These are phyloP conservation scores for Eupithecia abbreviata DNA, from an alignment of 2,888 invertebrate genomes.

Conservation along the genomic window DNA sequence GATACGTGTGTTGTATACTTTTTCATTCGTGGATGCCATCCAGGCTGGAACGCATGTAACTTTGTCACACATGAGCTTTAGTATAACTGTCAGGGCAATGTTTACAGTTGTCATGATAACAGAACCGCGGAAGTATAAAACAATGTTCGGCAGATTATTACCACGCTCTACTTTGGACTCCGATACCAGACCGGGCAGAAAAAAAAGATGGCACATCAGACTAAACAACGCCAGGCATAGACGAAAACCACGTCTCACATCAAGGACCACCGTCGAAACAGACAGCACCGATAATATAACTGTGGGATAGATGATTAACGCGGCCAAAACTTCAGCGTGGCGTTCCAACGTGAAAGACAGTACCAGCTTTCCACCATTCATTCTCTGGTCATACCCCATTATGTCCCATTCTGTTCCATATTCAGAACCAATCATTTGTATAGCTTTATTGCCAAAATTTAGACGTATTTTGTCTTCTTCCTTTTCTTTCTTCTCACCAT, in stretches of 20 bases:
- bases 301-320: slow-evolving; percentile 55
- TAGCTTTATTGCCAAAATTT: slow-evolving; percentile 37
- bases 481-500: slow-evolving; percentile 38
- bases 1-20: slow-evolving; percentile 42
- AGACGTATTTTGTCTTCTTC: slow-evolving; percentile 37
- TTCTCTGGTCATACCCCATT: slow-evolving; percentile 48
- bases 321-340: slow-evolving; percentile 51
- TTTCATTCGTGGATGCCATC: slow-evolving; percentile 48
- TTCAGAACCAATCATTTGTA: slow-evolving; percentile 46
- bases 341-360: slow-evolving; percentile 58
- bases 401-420: slow-evolving; percentile 60
- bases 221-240: slow-evolving; percentile 52
- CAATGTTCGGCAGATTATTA: slow-evolving; percentile 51
- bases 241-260: slow-evolving; percentile 48
- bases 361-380: slow-evolving; percentile 45
- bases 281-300: slow-evolving; percentile 51
- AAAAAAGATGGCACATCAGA: slow-evolving; percentile 53
- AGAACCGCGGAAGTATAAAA: slow-evolving; percentile 56
- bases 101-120: slow-evolving; percentile 48
- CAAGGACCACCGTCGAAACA: slow-evolving; percentile 50
- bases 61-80: slow-evolving; percentile 46
- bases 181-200: slow-evolving; percentile 45
- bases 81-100: slow-evolving; percentile 48
- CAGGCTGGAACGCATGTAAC: slow-evolving; percentile 40
- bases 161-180: slow-evolving; percentile 47